Evolutionary conservation across 2,888 invertebrate species (phyloP).

Genomic region (Aleiodes testaceus): DNA sequence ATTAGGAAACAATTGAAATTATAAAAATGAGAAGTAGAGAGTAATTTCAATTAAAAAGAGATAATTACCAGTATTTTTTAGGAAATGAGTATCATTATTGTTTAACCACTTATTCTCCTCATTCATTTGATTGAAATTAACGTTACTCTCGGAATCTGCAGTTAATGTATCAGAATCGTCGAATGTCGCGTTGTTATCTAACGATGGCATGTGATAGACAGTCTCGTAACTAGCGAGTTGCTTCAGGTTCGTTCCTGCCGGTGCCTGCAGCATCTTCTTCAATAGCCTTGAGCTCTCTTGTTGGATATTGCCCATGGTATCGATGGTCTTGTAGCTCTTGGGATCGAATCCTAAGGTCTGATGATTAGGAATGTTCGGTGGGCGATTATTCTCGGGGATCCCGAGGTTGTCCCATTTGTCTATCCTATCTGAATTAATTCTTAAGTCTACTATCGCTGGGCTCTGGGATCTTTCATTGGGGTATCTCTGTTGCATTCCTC

Average conservation of each 20-base stretch:
- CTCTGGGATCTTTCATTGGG: constrained; percentile 51
- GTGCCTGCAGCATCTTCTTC: constrained; percentile 69
- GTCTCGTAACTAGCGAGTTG: constrained; percentile 64
- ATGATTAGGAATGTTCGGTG: constrained; percentile 42
- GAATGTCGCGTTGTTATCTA: constrained; percentile 54
- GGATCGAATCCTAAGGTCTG: constrained; percentile 34
- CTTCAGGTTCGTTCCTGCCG: constrained; percentile 66
- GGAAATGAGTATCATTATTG: background rate
- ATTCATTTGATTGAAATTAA: constrained; percentile 55
- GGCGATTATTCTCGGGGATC: constrained; percentile 45
- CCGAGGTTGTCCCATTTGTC: constrained; percentile 40
- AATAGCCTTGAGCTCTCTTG: constrained; percentile 58
- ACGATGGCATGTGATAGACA: constrained; percentile 52
- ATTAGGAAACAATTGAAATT: constrained; percentile 50
- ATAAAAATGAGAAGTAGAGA: background rate
- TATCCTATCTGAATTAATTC: constrained; percentile 55
- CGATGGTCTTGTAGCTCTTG: constrained; percentile 17
- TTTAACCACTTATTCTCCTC: background rate
- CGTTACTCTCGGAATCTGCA: constrained; percentile 65
- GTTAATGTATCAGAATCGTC: constrained; percentile 69
- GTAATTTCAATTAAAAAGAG: too few relatives aligned
- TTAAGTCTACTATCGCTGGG: constrained; percentile 58
- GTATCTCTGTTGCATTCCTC: constrained; percentile 55
- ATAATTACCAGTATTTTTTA: constrained; percentile 10
- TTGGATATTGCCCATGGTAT: constrained; percentile 43